Percentiles rank a stretch among this genome's conserved stretches.
Conservation (phyloP, 2,113 vertebrate genomes). For the Lonchura striata region DNA sequence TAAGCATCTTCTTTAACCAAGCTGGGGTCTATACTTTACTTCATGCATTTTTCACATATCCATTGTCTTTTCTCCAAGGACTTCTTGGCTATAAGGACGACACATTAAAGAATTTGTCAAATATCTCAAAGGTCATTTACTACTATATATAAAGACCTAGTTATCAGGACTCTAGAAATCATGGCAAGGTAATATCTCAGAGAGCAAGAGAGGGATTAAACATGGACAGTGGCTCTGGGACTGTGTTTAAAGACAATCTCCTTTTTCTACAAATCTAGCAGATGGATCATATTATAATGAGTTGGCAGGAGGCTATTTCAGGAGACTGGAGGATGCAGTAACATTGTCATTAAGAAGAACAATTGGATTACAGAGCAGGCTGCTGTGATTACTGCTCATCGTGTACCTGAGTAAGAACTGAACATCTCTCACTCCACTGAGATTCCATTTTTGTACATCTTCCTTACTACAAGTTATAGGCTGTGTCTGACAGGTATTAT, state of each 20-base stretch:
- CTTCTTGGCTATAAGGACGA: background rate
- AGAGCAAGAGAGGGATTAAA: background rate
- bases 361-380: background rate
- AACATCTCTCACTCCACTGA: background rate
- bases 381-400: background rate
- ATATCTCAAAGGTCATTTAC: background rate
- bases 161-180: background rate
- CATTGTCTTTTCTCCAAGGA: background rate
- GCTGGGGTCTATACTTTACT: background rate
- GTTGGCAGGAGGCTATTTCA: background rate
- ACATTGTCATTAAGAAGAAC: background rate
- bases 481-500: background rate
- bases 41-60: background rate
- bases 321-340: background rate
- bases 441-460: background rate
- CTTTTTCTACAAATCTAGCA: background rate
- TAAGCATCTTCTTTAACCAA: background rate
- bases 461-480: background rate
- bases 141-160: background rate
- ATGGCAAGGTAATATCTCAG: background rate
- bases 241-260: background rate
- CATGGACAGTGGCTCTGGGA: background rate
- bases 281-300: background rate
- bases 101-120: background rate
- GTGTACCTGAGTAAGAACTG: background rate